These are phyloP conservation scores for Echiichthys vipera DNA, from an alignment of 2,797 vertebrate genomes.

Conservation along the genomic window DNA sequence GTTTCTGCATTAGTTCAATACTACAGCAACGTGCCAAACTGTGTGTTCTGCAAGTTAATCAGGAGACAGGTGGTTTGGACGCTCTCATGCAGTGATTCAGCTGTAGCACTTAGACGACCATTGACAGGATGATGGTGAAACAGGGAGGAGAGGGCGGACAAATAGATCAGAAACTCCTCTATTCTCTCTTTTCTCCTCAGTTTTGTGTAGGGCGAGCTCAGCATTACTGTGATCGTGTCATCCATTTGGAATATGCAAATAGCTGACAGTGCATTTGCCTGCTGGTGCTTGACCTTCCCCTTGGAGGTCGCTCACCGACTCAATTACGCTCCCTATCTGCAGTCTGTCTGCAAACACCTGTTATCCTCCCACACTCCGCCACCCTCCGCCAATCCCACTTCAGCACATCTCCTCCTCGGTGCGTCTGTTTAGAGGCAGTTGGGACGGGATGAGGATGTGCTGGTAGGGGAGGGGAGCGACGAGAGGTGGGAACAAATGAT, in stretches of 20 bases:
- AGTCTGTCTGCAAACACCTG: constrained; percentile 89
- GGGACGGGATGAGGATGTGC: constrained; percentile 67
- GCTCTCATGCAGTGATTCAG: constrained; percentile 79
- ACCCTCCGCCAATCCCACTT: constrained; percentile 80
- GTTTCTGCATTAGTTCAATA: constrained; percentile 50
- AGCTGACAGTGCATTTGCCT: constrained; percentile 88
- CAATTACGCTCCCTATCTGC: constrained; percentile 88
- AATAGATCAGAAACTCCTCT: constrained; percentile 50
- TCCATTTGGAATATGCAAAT: constrained; percentile 88
- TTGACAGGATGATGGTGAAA: constrained; percentile 59
- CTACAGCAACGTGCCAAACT: constrained; percentile 50
- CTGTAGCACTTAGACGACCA: constrained; percentile 66
- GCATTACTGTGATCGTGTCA: constrained; percentile 81
- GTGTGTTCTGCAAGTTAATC: constrained; percentile 62
- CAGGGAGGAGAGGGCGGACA: constrained; percentile 46
- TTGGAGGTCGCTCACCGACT: constrained; percentile 87
- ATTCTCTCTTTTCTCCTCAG: constrained; percentile 40
- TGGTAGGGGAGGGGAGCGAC: constrained; percentile 28
- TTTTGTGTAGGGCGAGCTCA: constrained; percentile 56
- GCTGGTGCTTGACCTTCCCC: constrained; percentile 88
- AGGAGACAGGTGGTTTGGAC: constrained; percentile 76
- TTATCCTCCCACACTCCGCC: constrained; percentile 83
- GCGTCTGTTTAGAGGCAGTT: constrained; percentile 74
- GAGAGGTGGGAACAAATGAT: constrained; percentile 32
- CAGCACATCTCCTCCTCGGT: constrained; percentile 72